Percentiles rank a stretch among this genome's conserved stretches.
Conservation (phyloP, 2,888 invertebrate species). For the Phortica magna region DNA sequence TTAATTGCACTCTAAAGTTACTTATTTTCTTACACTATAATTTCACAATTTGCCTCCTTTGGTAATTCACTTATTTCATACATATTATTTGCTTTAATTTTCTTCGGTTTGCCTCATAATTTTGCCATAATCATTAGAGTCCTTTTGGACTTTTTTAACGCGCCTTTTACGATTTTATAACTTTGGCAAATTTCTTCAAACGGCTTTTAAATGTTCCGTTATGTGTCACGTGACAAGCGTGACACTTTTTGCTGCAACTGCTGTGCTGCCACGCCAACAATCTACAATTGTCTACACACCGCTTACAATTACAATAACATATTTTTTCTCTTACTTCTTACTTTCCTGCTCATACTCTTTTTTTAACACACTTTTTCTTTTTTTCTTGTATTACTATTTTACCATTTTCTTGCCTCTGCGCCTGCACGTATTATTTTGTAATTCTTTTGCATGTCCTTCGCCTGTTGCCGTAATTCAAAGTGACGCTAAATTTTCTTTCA, state of each 20-base stretch:
- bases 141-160: not conserved
- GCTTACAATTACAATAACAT: slow-evolving; percentile 62
- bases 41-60: slow-evolving; percentile 38
- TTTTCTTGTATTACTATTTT: not conserved
- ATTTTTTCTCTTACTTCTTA: not conserved
- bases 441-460: slow-evolving; percentile 39
- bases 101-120: slow-evolving; percentile 35
- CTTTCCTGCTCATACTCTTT: slow-evolving; percentile 49
- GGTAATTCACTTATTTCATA: not conserved
- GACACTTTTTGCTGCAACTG: slow-evolving; percentile 38
- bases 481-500: slow-evolving; percentile 74
- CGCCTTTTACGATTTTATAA: not conserved
- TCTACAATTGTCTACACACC: slow-evolving; percentile 34
- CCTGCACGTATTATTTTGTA: slow-evolving; percentile 45
- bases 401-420: slow-evolving; percentile 29
- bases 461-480: slow-evolving; percentile 68
- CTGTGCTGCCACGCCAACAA: not conserved
- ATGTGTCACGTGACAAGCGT: slow-evolving; percentile 48
- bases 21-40: slow-evolving; percentile 50
- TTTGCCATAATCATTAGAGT: slow-evolving; percentile 7
- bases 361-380: no score
- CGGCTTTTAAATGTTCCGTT: slow-evolving; percentile 35
- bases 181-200: slow-evolving; percentile 15
- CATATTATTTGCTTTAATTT: slow-evolving; percentile 26
- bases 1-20: slow-evolving; percentile 68